Evolutionary conservation across 1,140 invertebrate species (phyloP).

Genomic region (Ostrea denselamellosa): DNA sequence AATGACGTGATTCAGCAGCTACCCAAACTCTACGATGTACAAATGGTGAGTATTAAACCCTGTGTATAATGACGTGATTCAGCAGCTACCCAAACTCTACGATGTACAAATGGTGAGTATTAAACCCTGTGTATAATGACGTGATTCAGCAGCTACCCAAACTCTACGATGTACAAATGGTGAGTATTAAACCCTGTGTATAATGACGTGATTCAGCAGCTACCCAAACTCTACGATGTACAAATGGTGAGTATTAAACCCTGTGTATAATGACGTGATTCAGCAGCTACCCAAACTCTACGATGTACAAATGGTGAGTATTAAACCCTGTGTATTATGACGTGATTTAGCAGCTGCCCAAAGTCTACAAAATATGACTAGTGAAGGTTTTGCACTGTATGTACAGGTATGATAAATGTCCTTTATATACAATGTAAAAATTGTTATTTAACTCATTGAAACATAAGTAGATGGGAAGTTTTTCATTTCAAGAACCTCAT

Average conservation of each 20-base stretch:
- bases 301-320: not conserved
- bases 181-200: not conserved
- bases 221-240: constrained; percentile 5
- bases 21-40: constrained; percentile 7
- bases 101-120: constrained; percentile 1
- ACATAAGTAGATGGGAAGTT: too few relatives aligned
- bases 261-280: constrained; percentile 7
- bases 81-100: constrained; percentile 9
- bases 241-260: not conserved
- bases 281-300: constrained; percentile 9
- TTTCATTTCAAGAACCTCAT: too few relatives aligned
- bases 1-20: constrained; percentile 23
- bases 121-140: not conserved
- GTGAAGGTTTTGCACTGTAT: not conserved
- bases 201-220: constrained; percentile 14
- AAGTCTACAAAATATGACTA: not conserved
- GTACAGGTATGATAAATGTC: too few relatives aligned
- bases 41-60: not conserved
- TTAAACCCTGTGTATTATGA: not conserved
- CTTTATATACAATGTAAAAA: too few relatives aligned
- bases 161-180: constrained; percentile 16
- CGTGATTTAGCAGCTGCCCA: not conserved
- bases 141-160: constrained; percentile 3
- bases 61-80: constrained; percentile 15
- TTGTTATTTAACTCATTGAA: too few relatives aligned